Percentiles rank a stretch among this genome's conserved stretches.
phyloP scores from a whole-genome alignment of 2,888 invertebrate species.

The Willowsia nigromaculata region DNA sequence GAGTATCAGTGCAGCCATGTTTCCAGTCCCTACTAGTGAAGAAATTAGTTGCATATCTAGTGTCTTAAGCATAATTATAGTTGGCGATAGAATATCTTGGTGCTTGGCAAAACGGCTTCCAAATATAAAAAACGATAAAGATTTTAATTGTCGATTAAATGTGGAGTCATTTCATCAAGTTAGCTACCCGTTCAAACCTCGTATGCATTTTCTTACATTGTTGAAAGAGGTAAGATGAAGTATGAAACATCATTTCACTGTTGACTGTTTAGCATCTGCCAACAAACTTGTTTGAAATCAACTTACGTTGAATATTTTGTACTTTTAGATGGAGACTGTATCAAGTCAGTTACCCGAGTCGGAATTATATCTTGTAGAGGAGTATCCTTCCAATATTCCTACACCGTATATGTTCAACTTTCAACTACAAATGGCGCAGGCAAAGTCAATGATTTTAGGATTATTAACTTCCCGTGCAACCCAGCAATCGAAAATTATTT shows the following conservation, averaged over 20 bases:
- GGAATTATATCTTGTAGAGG: constrained; percentile 74
- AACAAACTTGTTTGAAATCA: too few species aligned
- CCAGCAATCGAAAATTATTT: constrained; percentile 56
- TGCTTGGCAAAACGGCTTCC: constrained; percentile 53
- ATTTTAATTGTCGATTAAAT: too few species aligned
- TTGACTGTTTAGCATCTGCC: too few species aligned
- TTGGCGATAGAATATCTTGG: constrained; percentile 66
- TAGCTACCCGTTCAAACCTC: constrained; percentile 50
- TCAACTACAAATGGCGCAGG: constrained; percentile 69
- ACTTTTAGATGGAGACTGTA: constrained; percentile 65
- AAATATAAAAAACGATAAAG: not conserved
- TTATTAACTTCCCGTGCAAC: constrained; percentile 44
- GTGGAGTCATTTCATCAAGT: constrained; percentile 50
- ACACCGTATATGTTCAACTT: constrained; percentile 63
- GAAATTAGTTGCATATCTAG: constrained; percentile 25
- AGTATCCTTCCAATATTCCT: constrained; percentile 59
- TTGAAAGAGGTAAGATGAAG: constrained; percentile 68
- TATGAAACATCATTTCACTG: too few species aligned
- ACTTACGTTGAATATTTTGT: too few species aligned
- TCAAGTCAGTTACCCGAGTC: constrained; percentile 64
- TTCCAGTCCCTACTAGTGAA: constrained; percentile 36
- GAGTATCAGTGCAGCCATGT: constrained; percentile 46
- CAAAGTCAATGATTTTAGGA: constrained; percentile 72
- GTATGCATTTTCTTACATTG: constrained; percentile 61
- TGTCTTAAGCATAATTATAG: constrained; percentile 69